Evolutionary conservation across 2,888 invertebrate genomes (phyloP).

Genomic region (Pandemis heparana): DNA sequence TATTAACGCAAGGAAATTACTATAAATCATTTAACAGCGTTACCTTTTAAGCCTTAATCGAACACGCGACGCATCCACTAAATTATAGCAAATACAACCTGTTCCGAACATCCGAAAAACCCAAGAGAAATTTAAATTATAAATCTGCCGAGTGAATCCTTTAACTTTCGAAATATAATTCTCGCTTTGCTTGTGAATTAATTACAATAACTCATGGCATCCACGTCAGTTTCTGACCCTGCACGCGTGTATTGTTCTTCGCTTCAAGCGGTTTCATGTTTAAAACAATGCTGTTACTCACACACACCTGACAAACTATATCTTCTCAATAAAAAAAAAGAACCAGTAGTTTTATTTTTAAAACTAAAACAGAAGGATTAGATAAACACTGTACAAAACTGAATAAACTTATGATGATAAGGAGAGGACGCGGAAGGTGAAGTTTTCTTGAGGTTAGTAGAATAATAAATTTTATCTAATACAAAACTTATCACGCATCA

Average conservation of each 20-base stretch:
- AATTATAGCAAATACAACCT: conserved; percentile 17
- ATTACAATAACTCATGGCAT: conserved; percentile 37
- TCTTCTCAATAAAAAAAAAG: neutral
- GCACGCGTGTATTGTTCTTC: conserved; percentile 32
- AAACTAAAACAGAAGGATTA: neutral
- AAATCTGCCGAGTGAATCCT: conserved; percentile 31
- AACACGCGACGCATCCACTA: neutral
- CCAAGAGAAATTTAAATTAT: conserved; percentile 35
- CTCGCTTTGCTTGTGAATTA: conserved; percentile 34
- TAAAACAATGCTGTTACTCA: conserved; percentile 25
- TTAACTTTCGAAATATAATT: conserved; percentile 36
- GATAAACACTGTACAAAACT: conserved; percentile 1
- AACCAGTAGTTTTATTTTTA: neutral
- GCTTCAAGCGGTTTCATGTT: conserved; percentile 16
- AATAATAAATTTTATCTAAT: neutral
- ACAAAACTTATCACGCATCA: conserved; percentile 9
- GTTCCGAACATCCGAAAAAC: conserved; percentile 25
- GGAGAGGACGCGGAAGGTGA: conserved; percentile 7
- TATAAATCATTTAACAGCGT: neutral
- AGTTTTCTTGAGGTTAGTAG: neutral
- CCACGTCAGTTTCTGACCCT: conserved; percentile 31
- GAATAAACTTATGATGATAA: conserved; percentile 5
- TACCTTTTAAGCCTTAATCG: neutral
- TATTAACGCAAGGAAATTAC: neutral
- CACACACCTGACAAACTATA: neutral